Base-by-base conservation (phyloP, 2,888 invertebrate species). In the Vannuccia rotundouncinata region DNA sequence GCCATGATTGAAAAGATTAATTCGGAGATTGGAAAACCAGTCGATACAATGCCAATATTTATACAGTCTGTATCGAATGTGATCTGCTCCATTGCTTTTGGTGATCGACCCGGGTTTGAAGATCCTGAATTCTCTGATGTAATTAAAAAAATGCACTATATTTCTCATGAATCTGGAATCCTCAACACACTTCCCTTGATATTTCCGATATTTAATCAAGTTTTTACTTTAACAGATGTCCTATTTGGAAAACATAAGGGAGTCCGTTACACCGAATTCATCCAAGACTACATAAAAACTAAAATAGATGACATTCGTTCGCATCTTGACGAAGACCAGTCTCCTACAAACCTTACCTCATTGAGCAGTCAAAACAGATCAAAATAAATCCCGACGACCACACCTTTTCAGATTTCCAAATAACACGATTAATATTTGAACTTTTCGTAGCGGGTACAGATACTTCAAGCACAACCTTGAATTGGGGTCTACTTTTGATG, bases 391-490 rank as follows among this genome's bases (percentile, higher is more conserved):
- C 30, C 25, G 80, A 79, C 13, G 45, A 31, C 1, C 22, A 29
- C 22, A 1, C 59, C 25, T 81, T 73, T 30, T 27, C 10, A 1
- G 74, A 81, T 31, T 31, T 10, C 1, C 81, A 81, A 29, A 27
- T 81, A 1, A 25, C 25, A 1, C 17, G 25, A 13, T 28, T 74
- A 0, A 81, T 84, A 22, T 74, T 74, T 0, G 85, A 85, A 74
- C 81, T 85, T 0, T 83, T 85, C 60, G 79, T 82, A 1, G 85
- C 85, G 22, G 85, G 85, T 2, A 83, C 84, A 85, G 93, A 93
- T 84, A 93, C 93, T 0, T 92, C 92, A 0, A 91, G 92, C 17
- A 92, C 94, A 17, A 94, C 93, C 0, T 92, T 94, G 82, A 93
- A 93, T 85, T 95, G 94, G 90, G 92, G 93, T 81, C 89, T 95